Evolutionary conservation across 2,113 vertebrate species (phyloP), one percentile per base, ranked within the genome.

Genomic region (Vidua chalybeata): DNA sequence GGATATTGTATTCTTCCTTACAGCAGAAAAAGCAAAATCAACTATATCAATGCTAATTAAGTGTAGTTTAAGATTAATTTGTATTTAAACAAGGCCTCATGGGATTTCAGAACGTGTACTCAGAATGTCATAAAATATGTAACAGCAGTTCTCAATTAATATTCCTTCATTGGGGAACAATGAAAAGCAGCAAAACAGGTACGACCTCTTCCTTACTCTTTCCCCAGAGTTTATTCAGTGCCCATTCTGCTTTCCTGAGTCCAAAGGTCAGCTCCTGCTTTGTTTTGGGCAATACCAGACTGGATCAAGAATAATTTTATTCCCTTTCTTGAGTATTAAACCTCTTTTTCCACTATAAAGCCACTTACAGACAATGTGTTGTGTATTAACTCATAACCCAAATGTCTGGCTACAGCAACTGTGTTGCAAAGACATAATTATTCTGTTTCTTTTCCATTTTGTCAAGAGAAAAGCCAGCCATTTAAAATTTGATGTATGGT

Each of bases 161-260:
- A 96, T 97, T 95, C 35, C 86, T 97, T 97, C 97, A 97, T 96
- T 97, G 97, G 91, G 63, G 92, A 97, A 96, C 91, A 97, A 97
- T 80, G 95, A 87, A 84, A 97, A 87, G 58, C 85, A 94, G 82
- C 86, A 95, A 97, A 97, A 96, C 87, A 97, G 94, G 93, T 89
- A 85, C 89, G 95, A 89, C 92, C 88, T 97, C 76, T 96, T 97
- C 89, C 73, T 87, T 63, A 55, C n/a, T 83, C 63, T 87, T 59
- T 84, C 48, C 66, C 11, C 41, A 52, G 74, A 61, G 49, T 87
- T 89, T 93, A 28, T 72, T 37, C 59, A 92, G 87, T 96, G 83
- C 62, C 85, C 73, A 19, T 45, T 81, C 69, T 96, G 51, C 54
- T 71, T 87, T 94, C 54, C 35, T 56, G 73, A 56, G 76, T 66